phyloP scores from a whole-genome alignment of 2,113 vertebrate genomes.

The Malurus elegans region DNA sequence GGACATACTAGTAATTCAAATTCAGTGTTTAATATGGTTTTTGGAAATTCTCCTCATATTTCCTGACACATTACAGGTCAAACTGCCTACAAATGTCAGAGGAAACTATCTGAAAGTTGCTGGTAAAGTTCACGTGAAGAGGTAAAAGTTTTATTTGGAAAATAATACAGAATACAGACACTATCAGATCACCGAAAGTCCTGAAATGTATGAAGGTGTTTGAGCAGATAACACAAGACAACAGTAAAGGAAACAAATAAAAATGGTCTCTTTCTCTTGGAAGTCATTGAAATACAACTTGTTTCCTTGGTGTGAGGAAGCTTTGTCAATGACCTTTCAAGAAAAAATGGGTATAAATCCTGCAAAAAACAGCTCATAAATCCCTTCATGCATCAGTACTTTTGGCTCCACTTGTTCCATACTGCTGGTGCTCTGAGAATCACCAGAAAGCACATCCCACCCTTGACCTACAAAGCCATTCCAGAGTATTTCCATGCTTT shows the following conservation, averaged over 20 bases:
- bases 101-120: background rate
- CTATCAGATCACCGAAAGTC: background rate
- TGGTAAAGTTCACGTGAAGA: background rate
- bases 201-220: background rate
- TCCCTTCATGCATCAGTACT: background rate
- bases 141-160: background rate
- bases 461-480: background rate
- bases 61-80: background rate
- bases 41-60: background rate
- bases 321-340: background rate
- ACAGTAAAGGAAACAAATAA: background rate
- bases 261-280: background rate
- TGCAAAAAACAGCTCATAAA: background rate
- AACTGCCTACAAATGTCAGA: background rate
- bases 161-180: background rate
- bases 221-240: background rate
- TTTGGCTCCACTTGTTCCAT: background rate
- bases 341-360: background rate
- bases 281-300: background rate
- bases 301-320: background rate
- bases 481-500: background rate
- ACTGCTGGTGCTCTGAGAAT: background rate
- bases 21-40: background rate
- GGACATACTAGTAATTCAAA: background rate
- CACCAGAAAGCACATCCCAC: background rate